Base-by-base conservation (phyloP, 2,888 invertebrate genomes). In the Drosophila aldrichi region DNA sequence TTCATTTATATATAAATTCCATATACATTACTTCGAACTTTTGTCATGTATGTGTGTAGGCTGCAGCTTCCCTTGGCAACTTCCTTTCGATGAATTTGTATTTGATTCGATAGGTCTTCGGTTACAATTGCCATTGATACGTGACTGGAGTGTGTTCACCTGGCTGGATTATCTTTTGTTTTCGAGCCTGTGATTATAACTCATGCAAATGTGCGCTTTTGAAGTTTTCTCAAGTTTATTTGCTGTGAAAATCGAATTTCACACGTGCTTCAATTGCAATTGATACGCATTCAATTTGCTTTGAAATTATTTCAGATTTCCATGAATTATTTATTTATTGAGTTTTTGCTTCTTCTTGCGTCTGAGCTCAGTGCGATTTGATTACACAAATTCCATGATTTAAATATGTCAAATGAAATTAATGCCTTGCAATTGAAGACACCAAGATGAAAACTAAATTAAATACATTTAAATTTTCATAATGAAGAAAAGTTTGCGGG, bases 281-380 rank as follows among this genome's bases (percentile, higher is more conserved):
- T 57, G 75, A 79, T 63, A 64, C 63, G 79, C 60, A 54, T 62
- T 71, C 12, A 34, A 48, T 55, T 49, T 49, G 58, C 70, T 77
- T 77, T 77, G 74, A 77, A 64, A 73, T 73, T 62, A 77, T 66
- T 75, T 78, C 71, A 59, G 61, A 72, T 76, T 78, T 79, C 76
- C 79, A 64, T 48, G 48, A n/a, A 32, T 76, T 75, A 68, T 70
- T 76, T 75, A 68, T 70, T 62, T 79, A 58, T 79, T 79, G 46
- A 60, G 63, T 52, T 67, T 41, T 25, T 22, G 44, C 40, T 48
- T 62, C 29, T 44, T 49, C n/a, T n/a, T n/a, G n/a, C n/a, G 48
- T 46, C 49, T 34, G 38, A 43, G 55, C 10, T 6, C 14, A 29
- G 38, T 25, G 38, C n/a, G 51, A 79, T 75, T 67, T 62, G 49